Conservation (phyloP, 1,140 invertebrate genomes). For the Anastrepha ludens region DNA sequence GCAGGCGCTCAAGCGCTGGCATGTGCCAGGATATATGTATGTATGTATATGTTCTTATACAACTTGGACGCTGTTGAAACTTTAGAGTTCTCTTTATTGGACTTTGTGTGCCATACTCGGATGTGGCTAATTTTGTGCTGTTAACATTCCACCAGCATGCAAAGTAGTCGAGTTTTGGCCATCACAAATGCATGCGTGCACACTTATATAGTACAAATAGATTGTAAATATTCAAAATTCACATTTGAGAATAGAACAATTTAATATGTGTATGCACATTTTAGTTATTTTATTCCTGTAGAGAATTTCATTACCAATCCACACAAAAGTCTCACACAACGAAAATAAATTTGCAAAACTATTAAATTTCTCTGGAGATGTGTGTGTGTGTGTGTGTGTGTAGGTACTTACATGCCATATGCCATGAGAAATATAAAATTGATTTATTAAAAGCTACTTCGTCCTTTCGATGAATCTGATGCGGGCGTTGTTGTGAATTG, state of each 20-base stretch:
- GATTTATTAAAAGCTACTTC: slow-evolving; percentile 20
- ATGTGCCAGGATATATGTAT: neutral
- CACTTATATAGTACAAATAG: neutral
- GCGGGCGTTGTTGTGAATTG: neutral
- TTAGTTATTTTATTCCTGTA: slow-evolving; percentile 43
- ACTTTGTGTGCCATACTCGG: slow-evolving; percentile 13
- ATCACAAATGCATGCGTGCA: neutral
- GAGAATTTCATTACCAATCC: slow-evolving; percentile 8
- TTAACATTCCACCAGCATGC: slow-evolving; percentile 27
- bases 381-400: too few relatives aligned
- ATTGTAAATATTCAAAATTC: too few relatives aligned
- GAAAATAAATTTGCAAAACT: slow-evolving; percentile 62
- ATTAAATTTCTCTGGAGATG: slow-evolving; percentile 73
- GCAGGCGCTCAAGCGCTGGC: slow-evolving; percentile 12
- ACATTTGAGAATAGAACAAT: neutral
- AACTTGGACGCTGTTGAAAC: slow-evolving; percentile 3
- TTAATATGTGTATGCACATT: neutral
- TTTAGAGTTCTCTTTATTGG: slow-evolving; percentile 45
- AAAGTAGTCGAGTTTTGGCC: neutral
- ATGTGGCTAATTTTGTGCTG: slow-evolving; percentile 47
- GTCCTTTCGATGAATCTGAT: neutral
- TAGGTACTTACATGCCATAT: slow-evolving; percentile 57
- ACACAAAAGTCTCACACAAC: neutral
- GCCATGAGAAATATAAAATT: slow-evolving; percentile 36
- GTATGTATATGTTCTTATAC: neutral